Conservation (phyloP, 2,113 vertebrate genomes). For the Dolichallabes microphthalmus region DNA sequence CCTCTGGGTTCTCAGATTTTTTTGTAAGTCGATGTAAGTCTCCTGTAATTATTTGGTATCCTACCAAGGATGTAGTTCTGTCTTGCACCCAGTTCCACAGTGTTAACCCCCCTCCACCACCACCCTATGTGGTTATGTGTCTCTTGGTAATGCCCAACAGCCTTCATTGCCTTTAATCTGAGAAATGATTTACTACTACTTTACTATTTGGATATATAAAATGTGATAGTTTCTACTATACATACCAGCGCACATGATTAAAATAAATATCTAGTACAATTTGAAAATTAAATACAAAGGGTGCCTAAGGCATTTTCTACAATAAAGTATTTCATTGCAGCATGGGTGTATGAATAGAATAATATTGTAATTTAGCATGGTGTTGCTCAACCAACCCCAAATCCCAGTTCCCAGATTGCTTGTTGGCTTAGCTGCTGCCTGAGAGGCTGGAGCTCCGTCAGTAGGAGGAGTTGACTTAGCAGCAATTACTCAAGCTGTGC, state of each 20-base stretch:
- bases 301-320: not conserved
- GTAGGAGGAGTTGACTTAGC: constrained; percentile 18
- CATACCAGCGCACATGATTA: not conserved
- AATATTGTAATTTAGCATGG: not conserved
- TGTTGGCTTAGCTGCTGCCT: not conserved
- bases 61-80: not conserved
- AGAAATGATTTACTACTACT: no score
- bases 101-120: no score
- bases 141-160: not conserved
- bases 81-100: not conserved
- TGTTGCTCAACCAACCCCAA: not conserved
- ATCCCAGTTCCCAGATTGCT: not conserved
- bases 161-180: not conserved
- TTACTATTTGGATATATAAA: not conserved
- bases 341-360: not conserved
- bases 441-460: not conserved
- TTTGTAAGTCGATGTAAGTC: not conserved
- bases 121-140: not conserved
- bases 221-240: not conserved
- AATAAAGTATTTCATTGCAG: not conserved
- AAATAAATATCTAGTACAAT: not conserved
- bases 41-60: not conserved
- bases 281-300: not conserved
- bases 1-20: not conserved
- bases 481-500: constrained; percentile 17